Base-by-base conservation (phyloP, 2,113 vertebrate species). In the Aegotheles bennettii region DNA sequence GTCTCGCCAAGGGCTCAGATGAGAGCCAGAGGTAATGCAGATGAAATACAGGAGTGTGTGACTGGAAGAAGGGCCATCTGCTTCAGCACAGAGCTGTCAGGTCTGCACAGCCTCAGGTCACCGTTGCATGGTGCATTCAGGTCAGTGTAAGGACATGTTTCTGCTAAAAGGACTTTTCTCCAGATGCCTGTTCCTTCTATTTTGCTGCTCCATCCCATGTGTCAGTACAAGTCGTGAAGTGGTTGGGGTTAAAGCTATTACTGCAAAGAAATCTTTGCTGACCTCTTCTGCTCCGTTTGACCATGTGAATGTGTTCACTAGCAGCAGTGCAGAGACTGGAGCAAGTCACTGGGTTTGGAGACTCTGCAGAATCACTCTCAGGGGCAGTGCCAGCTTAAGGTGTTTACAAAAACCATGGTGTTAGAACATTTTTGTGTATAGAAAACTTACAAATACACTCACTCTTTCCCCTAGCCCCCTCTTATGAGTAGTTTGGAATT, bases 51-150 rank as follows among this genome's bases (percentile, higher is more conserved):
- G 54, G 63, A 59, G 64, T 10, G 7, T 36, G 43, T 77, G 47
- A 19, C 43, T 84, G 59, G 50, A 56, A 54, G 50, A 63, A 36
- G 43, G 33, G 47, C 28, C 0, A 0, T 48, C 26, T 0, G 0
- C 65, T 48, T 85, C 70, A 36, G 91, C 54, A 42, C 11, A 48
- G n/a, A 64, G 36, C 60, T 82, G 24, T 42, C 85, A 84, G 26
- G 24, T 74, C 23, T 77, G 69, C 36, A 14, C 17, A 74, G 31
- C 56, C 29, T 73, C 21, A n/a, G 29, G 31, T 68, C 75, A 65
- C 25, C 6, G 1, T 6, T 60, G 61, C 40, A 40, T 0, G 0
- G 9, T 51, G 59, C 47, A 12, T 60, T 79, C 67, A 26, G 43
- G 35, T 69, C 57, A 43, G 9, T 8, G 26, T 18, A 64, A 68